Evolutionary conservation across 1,140 invertebrate genomes (phyloP).

Genomic region (Monomorium pharaonis): DNA sequence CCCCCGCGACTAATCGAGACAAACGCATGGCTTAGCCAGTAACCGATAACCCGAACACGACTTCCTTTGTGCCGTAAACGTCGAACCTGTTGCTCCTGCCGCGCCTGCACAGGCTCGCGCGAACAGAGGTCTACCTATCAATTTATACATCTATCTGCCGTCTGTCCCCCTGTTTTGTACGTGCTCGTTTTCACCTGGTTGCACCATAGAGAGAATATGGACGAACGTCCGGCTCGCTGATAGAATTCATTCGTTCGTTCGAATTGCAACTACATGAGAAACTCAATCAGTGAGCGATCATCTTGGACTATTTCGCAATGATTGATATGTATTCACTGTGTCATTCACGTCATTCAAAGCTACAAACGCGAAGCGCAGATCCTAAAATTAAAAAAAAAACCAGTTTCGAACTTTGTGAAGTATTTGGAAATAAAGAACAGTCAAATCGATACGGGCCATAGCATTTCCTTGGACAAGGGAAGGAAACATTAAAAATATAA

Average conservation of each 20-base stretch:
- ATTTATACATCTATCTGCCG: background rate
- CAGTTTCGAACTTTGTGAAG: background rate
- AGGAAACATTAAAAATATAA: too few relatives aligned
- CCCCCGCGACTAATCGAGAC: slow-evolving; percentile 60
- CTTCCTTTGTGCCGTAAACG: slow-evolving; percentile 58
- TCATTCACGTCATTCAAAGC: background rate
- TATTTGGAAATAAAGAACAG: background rate
- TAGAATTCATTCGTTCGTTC: slow-evolving; percentile 23
- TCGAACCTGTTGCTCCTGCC: slow-evolving; percentile 69
- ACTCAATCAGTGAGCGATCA: background rate
- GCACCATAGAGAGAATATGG: slow-evolving; percentile 36
- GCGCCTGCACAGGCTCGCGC: slow-evolving; percentile 29
- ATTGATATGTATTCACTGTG: background rate
- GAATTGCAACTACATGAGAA: slow-evolving; percentile 3
- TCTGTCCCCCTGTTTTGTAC: slow-evolving; percentile 50
- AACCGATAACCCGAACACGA: slow-evolving; percentile 48
- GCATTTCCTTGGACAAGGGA: too few relatives aligned
- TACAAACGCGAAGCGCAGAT: background rate
- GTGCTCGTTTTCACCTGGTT: slow-evolving; percentile 64
- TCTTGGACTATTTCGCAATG: background rate
- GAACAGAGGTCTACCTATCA: slow-evolving; percentile 5
- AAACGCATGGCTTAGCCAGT: slow-evolving; percentile 60
- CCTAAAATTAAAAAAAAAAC: background rate
- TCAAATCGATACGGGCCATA: too few relatives aligned
- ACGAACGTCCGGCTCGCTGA: background rate